These are phyloP conservation scores for Parus major DNA, from an alignment of 2,113 vertebrate species.

Conservation along the genomic window DNA sequence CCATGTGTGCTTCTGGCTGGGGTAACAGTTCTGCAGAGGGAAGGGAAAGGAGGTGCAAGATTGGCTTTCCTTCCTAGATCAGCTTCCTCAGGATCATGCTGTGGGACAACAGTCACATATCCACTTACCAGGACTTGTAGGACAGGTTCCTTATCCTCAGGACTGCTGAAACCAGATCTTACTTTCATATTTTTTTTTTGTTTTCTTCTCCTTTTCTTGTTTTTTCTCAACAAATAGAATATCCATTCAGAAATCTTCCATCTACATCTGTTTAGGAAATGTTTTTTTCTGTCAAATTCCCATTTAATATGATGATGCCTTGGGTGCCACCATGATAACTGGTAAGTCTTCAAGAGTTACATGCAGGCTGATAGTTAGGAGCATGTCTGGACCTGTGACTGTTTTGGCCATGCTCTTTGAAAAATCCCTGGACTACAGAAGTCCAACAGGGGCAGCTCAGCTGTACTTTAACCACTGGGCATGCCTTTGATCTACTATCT, in stretches of 20 bases:
- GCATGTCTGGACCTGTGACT: neutral
- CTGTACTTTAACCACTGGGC: neutral
- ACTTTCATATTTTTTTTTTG: neutral
- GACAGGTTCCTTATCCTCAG: neutral
- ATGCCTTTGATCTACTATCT: neutral
- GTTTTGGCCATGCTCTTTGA: neutral
- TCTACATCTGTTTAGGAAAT: neutral
- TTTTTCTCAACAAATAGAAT: neutral
- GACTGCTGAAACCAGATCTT: neutral
- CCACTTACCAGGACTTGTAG: neutral
- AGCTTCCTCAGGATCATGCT: neutral
- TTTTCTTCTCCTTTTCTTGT: neutral
- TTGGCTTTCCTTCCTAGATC: neutral
- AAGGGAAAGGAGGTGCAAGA: neutral
- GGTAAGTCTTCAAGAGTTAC: neutral
- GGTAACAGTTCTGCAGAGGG: neutral
- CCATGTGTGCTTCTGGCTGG: neutral
- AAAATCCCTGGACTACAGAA: neutral
- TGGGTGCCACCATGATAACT: neutral
- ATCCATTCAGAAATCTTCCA: neutral
- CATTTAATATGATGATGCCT: neutral
- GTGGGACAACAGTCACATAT: fast-evolving
- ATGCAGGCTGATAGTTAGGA: neutral
- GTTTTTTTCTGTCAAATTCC: neutral
- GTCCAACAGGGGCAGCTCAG: neutral